phyloP scores from a whole-genome alignment of 2,888 invertebrate species.

The Oscheius sp. region DNA sequence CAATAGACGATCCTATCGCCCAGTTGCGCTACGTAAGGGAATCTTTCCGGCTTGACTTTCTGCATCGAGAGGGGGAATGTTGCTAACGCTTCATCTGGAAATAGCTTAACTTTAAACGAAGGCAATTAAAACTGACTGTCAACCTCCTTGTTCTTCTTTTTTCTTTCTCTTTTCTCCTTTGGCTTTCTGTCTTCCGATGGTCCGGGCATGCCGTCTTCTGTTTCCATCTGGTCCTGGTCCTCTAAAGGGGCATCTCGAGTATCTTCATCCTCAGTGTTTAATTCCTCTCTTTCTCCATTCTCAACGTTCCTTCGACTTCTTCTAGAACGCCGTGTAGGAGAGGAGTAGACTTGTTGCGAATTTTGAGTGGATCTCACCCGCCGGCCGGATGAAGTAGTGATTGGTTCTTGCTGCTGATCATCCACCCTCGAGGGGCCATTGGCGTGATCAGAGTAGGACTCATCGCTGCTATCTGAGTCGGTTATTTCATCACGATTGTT shows the following conservation, averaged over 20 bases:
- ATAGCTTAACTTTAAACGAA: neutral
- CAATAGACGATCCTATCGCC: constrained; percentile 74
- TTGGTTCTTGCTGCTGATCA: neutral
- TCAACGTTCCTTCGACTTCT: neutral
- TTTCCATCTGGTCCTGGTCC: neutral
- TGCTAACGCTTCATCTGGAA: neutral
- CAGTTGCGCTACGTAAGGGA: constrained; percentile 93
- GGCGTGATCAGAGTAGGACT: constrained; percentile 4
- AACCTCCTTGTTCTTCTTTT: neutral
- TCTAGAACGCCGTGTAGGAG: neutral
- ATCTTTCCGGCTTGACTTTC: constrained; percentile 73
- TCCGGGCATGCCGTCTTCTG: neutral
- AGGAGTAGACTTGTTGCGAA: neutral
- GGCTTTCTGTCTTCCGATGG: neutral
- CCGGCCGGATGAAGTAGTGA: constrained; percentile 26
- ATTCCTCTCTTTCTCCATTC: constrained; percentile 12
- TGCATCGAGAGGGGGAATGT: constrained; percentile 89
- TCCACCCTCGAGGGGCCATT: neutral
- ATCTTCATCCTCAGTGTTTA: constrained; percentile 27
- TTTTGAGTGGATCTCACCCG: neutral
- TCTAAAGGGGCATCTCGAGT: neutral
- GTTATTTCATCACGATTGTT: neutral
- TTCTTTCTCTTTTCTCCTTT: neutral
- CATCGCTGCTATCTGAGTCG: neutral
- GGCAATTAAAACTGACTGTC: neutral